Base-by-base conservation (phyloP, 1,140 invertebrate species). In the Lasioglossum albipes region DNA sequence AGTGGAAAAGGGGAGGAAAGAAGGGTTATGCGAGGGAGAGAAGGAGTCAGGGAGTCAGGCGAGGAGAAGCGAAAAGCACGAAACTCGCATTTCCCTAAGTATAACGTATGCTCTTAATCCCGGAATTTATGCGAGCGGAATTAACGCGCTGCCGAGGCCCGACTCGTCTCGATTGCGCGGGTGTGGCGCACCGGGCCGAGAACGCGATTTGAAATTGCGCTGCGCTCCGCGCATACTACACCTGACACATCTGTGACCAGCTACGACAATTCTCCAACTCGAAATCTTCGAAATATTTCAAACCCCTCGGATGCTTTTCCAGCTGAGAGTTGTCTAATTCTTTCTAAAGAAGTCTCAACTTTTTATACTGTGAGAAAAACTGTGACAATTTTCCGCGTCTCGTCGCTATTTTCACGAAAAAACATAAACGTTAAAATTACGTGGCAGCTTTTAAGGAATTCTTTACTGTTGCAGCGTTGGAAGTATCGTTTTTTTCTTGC, bases 91-190 rank as follows among this genome's bases (percentile, higher is more conserved):
- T 91, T 91, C 89, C 88, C 89, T 91, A 91, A 91, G 90, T 89
- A 91, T 89, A 91, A 91, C 90, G 88, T 90, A 91, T 91, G 89
- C 90, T 84, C 88, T 91, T 91, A 91, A 91, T 90, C 90, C 89
- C 42, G 59, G 82, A 90, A 91, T 91, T 91, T 91, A 91, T 90
- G 86, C 89, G 89, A 89, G 86, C 85, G 87, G 89, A 91, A 91
- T 91, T 91, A 91, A 90, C 89, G 87, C 83, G 77, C 73, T 52
- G 68, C 65, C 70, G 74, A 31, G 65, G 65, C n/a, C 67, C 74
- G 65, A 49, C 74, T 80, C 84, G 75, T 75, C 81, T 86, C 84
- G 73, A 72, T 83, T 67, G 71, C 78, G 36, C 57, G 49, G 77
- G 41, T 42, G 49, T 66, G 45, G 61, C 45, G 61, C 59, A 20